Base-by-base conservation (phyloP, 2,113 vertebrate genomes). In the Noctilio leporinus region DNA sequence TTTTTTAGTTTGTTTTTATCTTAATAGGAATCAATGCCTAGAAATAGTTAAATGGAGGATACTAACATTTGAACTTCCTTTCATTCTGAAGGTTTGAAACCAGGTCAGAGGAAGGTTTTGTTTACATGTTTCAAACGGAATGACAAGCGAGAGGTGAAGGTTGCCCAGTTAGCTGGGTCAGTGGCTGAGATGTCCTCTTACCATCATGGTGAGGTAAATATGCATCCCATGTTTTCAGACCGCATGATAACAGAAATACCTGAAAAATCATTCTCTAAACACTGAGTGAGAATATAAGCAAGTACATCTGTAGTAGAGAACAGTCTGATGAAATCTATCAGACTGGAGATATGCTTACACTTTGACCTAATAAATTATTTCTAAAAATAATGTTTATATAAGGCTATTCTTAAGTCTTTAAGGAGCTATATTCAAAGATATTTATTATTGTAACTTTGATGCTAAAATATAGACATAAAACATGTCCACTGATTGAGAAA, bases 161-260 rank as follows among this genome's bases (percentile, higher is more conserved):
- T 99, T 96, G 99, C 99, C 73, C 99, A 99, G 97, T 97, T 99
- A 97, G 99, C 99, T 89, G 99, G 99, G 35, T 99, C 99, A 43
- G 99, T 99, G 12, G 99, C 99, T 10, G 99, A 99, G 98, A 99
- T 99, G 99, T 99, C 99, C 0, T 99, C 99, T 35, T 99, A 99
- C 96, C 99, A 99, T 96, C 99, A 99, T 4, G 99, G 99, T 95
- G 99, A 99, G 98, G 99, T 99, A 98, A 98, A 98, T 26, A 65
- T 17, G 81, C 14, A 75, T 28, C 87, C 82, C 28, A 10, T 59
- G 15, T 84, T 94, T 95, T 28, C 45, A 40, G 24, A 72, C 85
- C 95, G 43, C 40, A 43, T 49, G 45, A 49, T 35, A 89, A 80
- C 45, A 91, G 30, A 86, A 91, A 96, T 70, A 82, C 28, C 59